These are phyloP conservation scores for Erinaceus europaeus DNA, from an alignment of 2,113 vertebrate genomes.

Conservation along the genomic window DNA sequence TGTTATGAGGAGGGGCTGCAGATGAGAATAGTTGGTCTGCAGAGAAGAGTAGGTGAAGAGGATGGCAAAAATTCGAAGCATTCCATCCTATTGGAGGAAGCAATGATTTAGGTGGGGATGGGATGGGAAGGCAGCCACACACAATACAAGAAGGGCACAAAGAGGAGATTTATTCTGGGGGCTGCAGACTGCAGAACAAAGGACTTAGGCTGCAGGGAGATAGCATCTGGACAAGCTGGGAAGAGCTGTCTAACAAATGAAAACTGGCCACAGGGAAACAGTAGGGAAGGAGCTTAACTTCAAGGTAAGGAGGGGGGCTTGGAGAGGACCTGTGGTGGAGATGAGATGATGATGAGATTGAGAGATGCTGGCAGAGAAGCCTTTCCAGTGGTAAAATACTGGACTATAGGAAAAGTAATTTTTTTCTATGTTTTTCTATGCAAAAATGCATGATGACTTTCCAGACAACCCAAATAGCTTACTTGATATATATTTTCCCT, in stretches of 20 bases:
- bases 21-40: neutral
- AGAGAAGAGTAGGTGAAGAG: neutral
- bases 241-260: neutral
- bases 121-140: neutral
- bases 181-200: neutral
- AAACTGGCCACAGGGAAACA: neutral
- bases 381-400: too few relatives aligned
- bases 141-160: neutral
- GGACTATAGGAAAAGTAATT: too few relatives aligned
- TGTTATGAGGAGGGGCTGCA: neutral
- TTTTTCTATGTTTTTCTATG: too few relatives aligned
- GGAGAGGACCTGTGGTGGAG: fast-evolving
- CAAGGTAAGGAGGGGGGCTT: neutral
- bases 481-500: too few relatives aligned
- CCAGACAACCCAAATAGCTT: too few relatives aligned
- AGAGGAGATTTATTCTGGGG: neutral
- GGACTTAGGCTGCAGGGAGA: neutral
- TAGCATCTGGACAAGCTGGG: neutral
- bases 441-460: too few relatives aligned
- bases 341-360: too few relatives aligned
- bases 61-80: neutral
- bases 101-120: neutral
- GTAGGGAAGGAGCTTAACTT: neutral
- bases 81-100: neutral
- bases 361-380: neutral